Evolutionary conservation across 2,888 invertebrate species (phyloP).

Genomic region (Limnephilus auricula): DNA sequence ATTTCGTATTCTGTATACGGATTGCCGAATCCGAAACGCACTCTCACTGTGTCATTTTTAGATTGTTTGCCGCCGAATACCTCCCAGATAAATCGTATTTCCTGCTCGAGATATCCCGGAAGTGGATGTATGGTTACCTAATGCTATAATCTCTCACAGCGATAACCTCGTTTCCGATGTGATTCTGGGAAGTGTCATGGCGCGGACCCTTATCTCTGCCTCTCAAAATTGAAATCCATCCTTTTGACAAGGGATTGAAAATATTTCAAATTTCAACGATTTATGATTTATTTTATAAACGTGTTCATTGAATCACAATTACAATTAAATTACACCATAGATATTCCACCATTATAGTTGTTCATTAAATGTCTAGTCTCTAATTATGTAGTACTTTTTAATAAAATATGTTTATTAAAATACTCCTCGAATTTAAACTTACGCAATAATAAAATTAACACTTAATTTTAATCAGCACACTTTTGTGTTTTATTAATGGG

Average conservation of each 20-base stretch:
- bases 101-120: conserved; percentile 21
- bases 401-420: no score
- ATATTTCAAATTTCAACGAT: neutral
- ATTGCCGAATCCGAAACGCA: conserved; percentile 8
- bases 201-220: neutral
- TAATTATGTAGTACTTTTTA: no score
- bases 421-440: no score
- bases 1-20: neutral
- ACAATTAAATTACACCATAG: neutral
- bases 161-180: conserved; percentile 44
- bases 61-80: neutral
- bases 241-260: neutral
- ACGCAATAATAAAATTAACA: no score
- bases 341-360: no score
- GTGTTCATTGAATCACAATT: neutral
- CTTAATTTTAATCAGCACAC: no score
- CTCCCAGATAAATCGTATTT: conserved; percentile 44
- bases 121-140: conserved; percentile 16
- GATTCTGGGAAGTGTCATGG: neutral
- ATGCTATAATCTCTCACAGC: conserved; percentile 11
- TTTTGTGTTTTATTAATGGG: no score
- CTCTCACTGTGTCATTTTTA: neutral
- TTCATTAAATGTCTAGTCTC: neutral
- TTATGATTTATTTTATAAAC: neutral
- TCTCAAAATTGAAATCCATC: neutral